Conservation (phyloP, 2,113 vertebrate genomes). For the Actinemys pallida region DNA sequence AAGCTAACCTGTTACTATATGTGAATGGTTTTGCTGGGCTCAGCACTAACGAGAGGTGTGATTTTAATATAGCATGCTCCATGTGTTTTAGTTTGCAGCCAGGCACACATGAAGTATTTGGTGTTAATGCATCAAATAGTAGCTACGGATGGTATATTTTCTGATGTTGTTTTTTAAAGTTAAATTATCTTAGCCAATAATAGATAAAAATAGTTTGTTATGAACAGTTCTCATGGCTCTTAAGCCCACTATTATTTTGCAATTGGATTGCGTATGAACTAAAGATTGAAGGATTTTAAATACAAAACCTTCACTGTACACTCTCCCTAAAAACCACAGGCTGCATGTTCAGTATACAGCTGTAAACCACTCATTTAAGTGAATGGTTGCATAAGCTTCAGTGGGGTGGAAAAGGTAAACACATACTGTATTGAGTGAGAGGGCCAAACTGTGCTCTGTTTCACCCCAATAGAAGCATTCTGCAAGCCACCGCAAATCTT, state of each 20-base stretch:
- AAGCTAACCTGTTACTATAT: neutral
- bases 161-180: neutral
- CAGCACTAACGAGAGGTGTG: neutral
- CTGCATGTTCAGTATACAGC: neutral
- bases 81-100: neutral
- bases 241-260: neutral
- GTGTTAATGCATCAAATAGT: neutral
- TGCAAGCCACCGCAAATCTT: neutral
- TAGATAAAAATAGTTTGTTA: neutral
- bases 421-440: neutral
- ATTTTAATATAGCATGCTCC: slow-evolving; percentile 1
- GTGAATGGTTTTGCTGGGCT: slow-evolving; percentile 16
- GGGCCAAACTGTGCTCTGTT: neutral
- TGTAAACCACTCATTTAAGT: neutral
- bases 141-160: neutral
- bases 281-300: neutral
- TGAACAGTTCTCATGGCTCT: neutral
- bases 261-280: neutral
- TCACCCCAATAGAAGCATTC: neutral
- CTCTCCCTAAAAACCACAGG: neutral
- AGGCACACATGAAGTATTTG: neutral
- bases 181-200: neutral
- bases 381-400: neutral
- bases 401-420: neutral
- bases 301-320: neutral